Evolutionary conservation across 2,797 vertebrate species (phyloP), one percentile per base, ranked within the genome.

Genomic region (Cuniculus paca): DNA sequence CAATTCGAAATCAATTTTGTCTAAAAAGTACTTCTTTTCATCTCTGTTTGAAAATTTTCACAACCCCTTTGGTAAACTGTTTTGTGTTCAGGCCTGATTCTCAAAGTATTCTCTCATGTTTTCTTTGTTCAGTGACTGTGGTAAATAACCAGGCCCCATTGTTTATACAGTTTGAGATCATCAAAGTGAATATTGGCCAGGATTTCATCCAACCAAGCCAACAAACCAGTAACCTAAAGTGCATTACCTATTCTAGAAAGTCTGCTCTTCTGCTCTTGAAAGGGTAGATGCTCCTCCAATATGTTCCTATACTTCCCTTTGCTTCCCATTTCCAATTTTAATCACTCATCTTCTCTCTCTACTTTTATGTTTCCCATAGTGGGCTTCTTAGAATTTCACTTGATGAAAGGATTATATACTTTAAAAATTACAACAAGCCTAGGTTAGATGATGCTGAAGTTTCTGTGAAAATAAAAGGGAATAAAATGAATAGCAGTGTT

Each of bases 381-480:
- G 24, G 14, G 20, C 22, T 72, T 86, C 39, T 92, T 94, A 74
- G 61, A 11, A 81, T 95, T 90, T 92, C 39, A 72, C 50, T 86
- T 88, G 54, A 86, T 78, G 28, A 65, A 36, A 3, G 28, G 13
- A 17, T 52, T 92, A 10, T 75, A 2, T 85, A n/a, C 45, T 85
- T 72, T 74, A 24, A 70, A 83, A 97, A 86, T 39, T 50, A 50
- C n/a, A 74, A 45, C 92, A 93, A 86, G 6, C 5, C 17, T 72
- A 31, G 28, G 80, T 63, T 84, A 52, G 52, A 39, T 87, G 19
- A 77, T 78, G 77, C 22, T 58, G 54, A 94, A 86, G 84, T 77
- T 63, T 95, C 52, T 77, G 0, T 42, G 82, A 92, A 97, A 93
- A 84, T 80, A 87, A 74, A 95, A 93, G 13, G 8, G 28, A 83